These are phyloP conservation scores for Symphodus melops DNA, from an alignment of 2,113 vertebrate species.

Conservation along the genomic window DNA sequence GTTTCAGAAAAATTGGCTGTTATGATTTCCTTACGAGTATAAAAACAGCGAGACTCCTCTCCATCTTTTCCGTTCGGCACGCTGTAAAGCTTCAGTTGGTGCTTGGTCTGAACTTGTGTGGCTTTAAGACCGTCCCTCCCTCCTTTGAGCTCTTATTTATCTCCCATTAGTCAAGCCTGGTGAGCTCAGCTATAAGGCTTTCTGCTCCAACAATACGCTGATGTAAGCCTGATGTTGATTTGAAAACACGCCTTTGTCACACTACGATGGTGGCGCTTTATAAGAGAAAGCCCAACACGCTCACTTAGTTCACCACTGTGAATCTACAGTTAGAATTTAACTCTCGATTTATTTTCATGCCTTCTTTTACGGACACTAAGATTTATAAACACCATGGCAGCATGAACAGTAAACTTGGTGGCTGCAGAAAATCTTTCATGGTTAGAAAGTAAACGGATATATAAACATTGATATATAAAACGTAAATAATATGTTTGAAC, in stretches of 20 bases:
- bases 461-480: too few species aligned
- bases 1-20: too few species aligned
- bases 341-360: neutral
- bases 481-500: too few species aligned
- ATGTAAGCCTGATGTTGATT: constrained; percentile 48
- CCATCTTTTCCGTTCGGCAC: neutral
- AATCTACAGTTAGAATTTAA: neutral
- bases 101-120: constrained; percentile 3
- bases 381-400: too few species aligned
- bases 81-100: constrained; percentile 1
- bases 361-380: neutral
- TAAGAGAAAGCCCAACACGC: neutral
- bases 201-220: constrained; percentile 44
- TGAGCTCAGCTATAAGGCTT: constrained; percentile 40
- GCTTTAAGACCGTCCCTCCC: constrained; percentile 21
- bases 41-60: neutral
- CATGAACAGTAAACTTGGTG: too few species aligned
- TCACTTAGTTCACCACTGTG: constrained; percentile 1
- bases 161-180: constrained; percentile 64
- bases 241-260: constrained; percentile 39
- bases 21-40: neutral
- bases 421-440: too few species aligned
- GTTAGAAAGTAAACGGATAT: too few species aligned
- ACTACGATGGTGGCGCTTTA: constrained; percentile 8
- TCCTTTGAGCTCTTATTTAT: constrained; percentile 48